Evolutionary conservation across 1,140 invertebrate genomes (phyloP), one percentile per base, ranked within the genome.

Genomic region (Pseudomyrmex concolor): DNA sequence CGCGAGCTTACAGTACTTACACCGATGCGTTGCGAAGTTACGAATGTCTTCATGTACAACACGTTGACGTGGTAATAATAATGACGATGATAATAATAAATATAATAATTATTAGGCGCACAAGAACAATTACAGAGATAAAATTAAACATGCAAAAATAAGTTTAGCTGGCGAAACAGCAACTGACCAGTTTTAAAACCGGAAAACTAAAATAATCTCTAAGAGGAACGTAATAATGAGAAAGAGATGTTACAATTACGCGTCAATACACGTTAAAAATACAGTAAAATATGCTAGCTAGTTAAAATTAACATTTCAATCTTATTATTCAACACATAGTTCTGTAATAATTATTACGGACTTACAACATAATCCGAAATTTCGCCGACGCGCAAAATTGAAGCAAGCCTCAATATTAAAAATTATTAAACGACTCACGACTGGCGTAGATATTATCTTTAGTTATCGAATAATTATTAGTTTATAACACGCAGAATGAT

Each of bases 291-390:
- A 13, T 1, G 7, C 2, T 62, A 12, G 10, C 13, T 62, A 13
- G 22, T 62, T 73, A 45, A 15, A 73, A 48, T 22, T 62, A 48
- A 72, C 12, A 25, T n/a, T 13, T 45, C 4, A 62, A 62, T 45
- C 62, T 25, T 25, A n/a, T 12, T 12, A 4, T 60, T 73, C 17
- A 22, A 54, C 22, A 5, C n/a, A 72, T 13, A 17, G 8, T 25
- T 74, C 51, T 66, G 66, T 66, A 9, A 19, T 9, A 34, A 76
- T 76, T 76, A 51, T 76, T 66, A 76, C 48, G 51, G 12, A 3
- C n/a, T 64, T 76, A 64, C n/a, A 64, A 48, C 25, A 54, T 66
- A 76, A 64, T 76, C 59, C 48, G n/a, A 25, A 60, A 60, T 60
- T 25, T 25, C 15, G 17, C 15, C 12, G 48, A 34, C 34, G 34